A percentile compares a stretch with the other conserved stretches of the same genome.
These are phyloP conservation scores for Archivesica marissinica DNA, from an alignment of 1,140 invertebrate species.

Conservation along the genomic window DNA sequence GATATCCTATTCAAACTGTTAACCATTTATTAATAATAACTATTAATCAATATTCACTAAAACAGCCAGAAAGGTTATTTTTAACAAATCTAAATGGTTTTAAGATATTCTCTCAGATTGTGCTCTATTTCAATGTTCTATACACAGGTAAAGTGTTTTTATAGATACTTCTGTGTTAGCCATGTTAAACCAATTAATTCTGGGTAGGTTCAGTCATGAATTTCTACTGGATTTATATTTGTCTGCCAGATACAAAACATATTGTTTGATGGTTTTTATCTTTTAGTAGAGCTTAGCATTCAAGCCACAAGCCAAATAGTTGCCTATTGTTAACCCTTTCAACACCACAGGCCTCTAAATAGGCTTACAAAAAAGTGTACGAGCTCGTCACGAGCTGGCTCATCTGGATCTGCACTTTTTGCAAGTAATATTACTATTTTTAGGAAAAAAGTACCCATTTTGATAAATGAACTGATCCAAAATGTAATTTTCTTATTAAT, in stretches of 20 bases:
- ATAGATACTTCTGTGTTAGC: not conserved
- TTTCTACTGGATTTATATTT: no score
- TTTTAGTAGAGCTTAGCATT: not conserved
- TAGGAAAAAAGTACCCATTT: no score
- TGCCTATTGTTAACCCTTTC: not conserved
- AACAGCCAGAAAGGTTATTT: not conserved
- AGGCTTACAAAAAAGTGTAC: not conserved
- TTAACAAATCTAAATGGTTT: not conserved
- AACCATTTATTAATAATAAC: slow-evolving; percentile 35
- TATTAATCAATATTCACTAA: slow-evolving; percentile 16
- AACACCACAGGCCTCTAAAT: not conserved
- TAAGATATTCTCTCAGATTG: not conserved
- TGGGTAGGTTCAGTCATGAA: not conserved
- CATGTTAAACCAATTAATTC: not conserved
- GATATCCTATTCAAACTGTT: slow-evolving; percentile 21
- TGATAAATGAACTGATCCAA: no score
- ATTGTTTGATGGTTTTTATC: not conserved
- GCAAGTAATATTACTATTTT: no score
- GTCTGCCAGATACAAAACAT: not conserved
- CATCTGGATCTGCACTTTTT: no score
- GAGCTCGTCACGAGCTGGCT: not conserved
- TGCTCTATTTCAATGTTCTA: not conserved
- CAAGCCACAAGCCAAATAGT: not conserved
- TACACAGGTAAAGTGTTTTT: not conserved
- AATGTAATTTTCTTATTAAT: no score